Base-by-base conservation (phyloP, 2,797 vertebrate species). In the Chrosomus eos region DNA sequence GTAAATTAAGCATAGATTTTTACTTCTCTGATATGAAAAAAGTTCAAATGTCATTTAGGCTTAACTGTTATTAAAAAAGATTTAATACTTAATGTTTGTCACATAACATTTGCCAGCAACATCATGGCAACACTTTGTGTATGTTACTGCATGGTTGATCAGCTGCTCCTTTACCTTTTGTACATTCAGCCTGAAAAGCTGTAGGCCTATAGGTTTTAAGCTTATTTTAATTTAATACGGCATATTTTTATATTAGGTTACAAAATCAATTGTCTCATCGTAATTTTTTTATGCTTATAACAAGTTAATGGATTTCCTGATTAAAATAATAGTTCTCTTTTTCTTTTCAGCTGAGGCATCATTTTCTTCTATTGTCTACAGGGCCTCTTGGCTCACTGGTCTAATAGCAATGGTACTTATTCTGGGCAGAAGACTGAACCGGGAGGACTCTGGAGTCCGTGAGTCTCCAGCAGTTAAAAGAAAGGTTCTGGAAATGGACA, bases 391-490 rank as follows among this genome's bases (percentile, higher is more conserved):
- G 85, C 85, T 84, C 51, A 78, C 66, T 60, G 33, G 45, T 45
- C 43, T 88, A 64, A 81, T 72, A 95, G 96, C 95, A 95, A 99
- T 99, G 98, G 98, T 99, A 94, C 95, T 99, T 96, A 98, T 99
- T 94, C 88, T 99, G 93, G 97, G 98, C 88, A 96, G 98, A 92
- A 95, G 98, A 94, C 91, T 98, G 91, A 98, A 96, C 95, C 97
- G 97, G 94, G 97, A 97, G 95, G 98, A 97, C 87, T 94, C 96
- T 9, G 96, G 94, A 90, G 95, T 96, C 89, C 97, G 94, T 91
- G 98, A 99, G 90, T 99, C 98, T 83, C 98, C 98, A 87, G 97
- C 96, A 89, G 97, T 97, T 83, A 99, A 99, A 92, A 96, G 98
- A 93, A 99, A 99, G 31, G 89, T 89, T 62, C 75, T 89, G 95